Conservation (phyloP, 2,113 vertebrate species). For the Rutilus rutilus region DNA sequence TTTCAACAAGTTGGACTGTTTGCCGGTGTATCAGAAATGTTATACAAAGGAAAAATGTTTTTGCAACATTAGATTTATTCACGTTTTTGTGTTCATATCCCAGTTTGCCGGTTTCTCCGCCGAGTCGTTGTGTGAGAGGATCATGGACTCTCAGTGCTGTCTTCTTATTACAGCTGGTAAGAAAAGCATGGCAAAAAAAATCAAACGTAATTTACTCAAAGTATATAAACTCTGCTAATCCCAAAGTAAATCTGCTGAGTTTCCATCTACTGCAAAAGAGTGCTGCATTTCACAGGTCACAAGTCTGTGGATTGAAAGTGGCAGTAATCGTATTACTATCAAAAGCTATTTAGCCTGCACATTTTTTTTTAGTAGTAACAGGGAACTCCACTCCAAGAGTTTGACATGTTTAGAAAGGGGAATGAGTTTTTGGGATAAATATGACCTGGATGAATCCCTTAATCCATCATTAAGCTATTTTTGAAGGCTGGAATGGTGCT, state of each 20-base stretch:
- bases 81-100: conserved; percentile 28
- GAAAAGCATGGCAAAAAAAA: neutral
- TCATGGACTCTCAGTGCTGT: conserved; percentile 86
- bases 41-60: neutral
- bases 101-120: conserved; percentile 98
- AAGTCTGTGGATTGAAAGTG: conserved; percentile 3
- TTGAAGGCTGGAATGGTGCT: neutral
- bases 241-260: conserved; percentile 22
- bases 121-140: conserved; percentile 91
- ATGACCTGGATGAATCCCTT: neutral
- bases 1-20: neutral
- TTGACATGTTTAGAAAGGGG: neutral
- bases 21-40: neutral
- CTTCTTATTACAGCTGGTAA: conserved; percentile 93
- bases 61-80: neutral
- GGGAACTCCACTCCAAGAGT: neutral
- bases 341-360: conserved; percentile 23
- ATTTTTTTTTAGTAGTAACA: neutral
- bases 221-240: conserved; percentile 48
- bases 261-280: conserved; percentile 10
- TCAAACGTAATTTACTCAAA: neutral
- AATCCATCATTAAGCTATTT: neutral
- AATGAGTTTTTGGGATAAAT: neutral
- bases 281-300: neutral
- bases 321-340: conserved; percentile 20